Percentiles rank a stretch among this genome's conserved stretches.
Evolutionary conservation across 1,140 invertebrate species (phyloP).

Genomic region (Brachionus asplanchnoidis): DNA sequence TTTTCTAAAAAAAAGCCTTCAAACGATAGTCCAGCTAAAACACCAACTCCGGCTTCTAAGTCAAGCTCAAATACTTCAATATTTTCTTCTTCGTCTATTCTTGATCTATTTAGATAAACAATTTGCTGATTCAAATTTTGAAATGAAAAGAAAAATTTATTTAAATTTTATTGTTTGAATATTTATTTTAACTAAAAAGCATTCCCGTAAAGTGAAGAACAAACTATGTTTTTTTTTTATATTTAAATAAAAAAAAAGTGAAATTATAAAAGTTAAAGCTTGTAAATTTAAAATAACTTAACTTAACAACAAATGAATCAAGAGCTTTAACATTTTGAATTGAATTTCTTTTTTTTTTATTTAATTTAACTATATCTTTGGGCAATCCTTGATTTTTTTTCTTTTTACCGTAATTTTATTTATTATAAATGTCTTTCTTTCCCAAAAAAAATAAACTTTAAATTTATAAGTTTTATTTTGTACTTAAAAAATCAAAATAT

Average conservation of each 20-base stretch:
- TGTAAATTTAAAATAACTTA: not conserved
- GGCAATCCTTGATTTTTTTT: not conserved
- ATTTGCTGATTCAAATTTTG: constrained; percentile 8
- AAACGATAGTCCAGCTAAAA: not conserved
- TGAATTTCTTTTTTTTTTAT: not conserved
- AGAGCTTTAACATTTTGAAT: not conserved
- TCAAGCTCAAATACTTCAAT: constrained; percentile 36
- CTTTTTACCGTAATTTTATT: constrained; percentile 21
- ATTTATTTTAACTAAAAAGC: constrained; percentile 29
- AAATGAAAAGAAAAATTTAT: not conserved
- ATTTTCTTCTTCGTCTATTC: constrained; percentile 39
- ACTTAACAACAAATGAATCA: not conserved
- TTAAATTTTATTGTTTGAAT: not conserved
- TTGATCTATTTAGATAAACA: constrained; percentile 38
- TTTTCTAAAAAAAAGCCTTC: constrained; percentile 13
- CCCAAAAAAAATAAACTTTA: not conserved
- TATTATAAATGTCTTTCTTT: constrained; percentile 6
- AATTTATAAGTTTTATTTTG: not conserved
- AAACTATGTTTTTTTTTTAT: not conserved
- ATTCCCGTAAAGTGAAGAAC: constrained; percentile 21
- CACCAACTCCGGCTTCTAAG: not conserved
- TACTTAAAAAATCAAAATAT: not conserved
- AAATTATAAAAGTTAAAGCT: not conserved
- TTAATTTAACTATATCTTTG: not conserved
- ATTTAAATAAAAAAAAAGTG: not conserved